phyloP scores from a whole-genome alignment of 2,888 invertebrate species.

The Vesta saturnalis region DNA sequence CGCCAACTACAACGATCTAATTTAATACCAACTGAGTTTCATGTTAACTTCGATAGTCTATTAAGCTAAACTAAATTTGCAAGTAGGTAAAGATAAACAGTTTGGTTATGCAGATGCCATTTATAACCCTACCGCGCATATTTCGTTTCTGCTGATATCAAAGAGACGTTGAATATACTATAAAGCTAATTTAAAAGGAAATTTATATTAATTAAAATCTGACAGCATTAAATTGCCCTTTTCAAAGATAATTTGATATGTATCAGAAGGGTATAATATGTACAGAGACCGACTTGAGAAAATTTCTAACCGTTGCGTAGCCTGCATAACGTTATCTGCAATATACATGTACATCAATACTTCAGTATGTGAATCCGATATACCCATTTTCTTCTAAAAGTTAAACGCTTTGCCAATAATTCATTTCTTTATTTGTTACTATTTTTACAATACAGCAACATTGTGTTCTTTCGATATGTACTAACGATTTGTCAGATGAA shows the following conservation, averaged over 20 bases:
- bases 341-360: too few species aligned
- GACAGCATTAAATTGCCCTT: slow-evolving; percentile 32
- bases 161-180: slow-evolving; percentile 25
- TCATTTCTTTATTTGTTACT: too few species aligned
- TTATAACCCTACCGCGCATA: slow-evolving; percentile 32
- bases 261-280: background rate
- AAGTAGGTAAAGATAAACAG: slow-evolving; percentile 36
- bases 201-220: slow-evolving; percentile 36
- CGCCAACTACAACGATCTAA: slow-evolving; percentile 1
- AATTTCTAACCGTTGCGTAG: too few species aligned
- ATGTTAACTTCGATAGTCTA: slow-evolving; percentile 28
- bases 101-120: slow-evolving; percentile 34
- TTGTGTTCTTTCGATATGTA: too few species aligned
- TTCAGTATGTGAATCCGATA: too few species aligned
- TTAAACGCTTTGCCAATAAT: too few species aligned
- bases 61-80: slow-evolving; percentile 35
- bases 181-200: slow-evolving; percentile 33
- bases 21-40: slow-evolving; percentile 17
- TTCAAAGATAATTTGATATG: slow-evolving; percentile 7
- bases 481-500: too few species aligned
- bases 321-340: too few species aligned
- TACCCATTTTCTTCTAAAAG: too few species aligned
- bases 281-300: too few species aligned
- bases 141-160: slow-evolving; percentile 32
- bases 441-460: too few species aligned